These are phyloP conservation scores for Megaceryle torquata DNA, from an alignment of 2,113 vertebrate species.

Conservation along the genomic window DNA sequence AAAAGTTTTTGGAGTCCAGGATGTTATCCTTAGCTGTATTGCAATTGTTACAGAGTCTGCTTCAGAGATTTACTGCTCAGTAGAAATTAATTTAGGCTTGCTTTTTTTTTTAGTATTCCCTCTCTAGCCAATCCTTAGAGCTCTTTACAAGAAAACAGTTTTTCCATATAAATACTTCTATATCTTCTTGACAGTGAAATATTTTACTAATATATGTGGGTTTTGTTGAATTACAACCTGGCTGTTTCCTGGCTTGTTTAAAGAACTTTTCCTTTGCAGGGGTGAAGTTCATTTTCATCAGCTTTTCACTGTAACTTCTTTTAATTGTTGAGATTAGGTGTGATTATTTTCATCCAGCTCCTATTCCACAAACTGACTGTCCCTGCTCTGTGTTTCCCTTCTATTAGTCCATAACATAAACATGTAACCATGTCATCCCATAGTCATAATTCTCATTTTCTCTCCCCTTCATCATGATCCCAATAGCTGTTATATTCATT, in stretches of 20 bases:
- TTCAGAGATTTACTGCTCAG: background rate
- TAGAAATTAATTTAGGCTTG: background rate
- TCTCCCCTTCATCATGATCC: background rate
- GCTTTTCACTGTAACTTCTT: rapidly evolving
- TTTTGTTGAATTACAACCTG: background rate
- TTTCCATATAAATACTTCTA: background rate
- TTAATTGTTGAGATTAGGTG: background rate
- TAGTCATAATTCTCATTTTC: background rate
- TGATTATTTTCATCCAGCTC: background rate
- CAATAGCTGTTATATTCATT: background rate
- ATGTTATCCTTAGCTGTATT: background rate
- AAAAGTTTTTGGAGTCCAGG: background rate
- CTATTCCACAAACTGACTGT: background rate
- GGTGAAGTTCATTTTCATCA: background rate
- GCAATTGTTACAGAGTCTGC: background rate
- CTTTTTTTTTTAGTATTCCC: background rate
- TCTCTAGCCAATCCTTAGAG: background rate
- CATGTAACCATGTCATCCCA: background rate
- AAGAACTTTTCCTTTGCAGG: background rate
- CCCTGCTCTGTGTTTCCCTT: background rate
- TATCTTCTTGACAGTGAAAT: background rate
- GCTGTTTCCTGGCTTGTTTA: background rate
- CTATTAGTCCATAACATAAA: rapidly evolving
- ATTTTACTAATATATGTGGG: background rate
- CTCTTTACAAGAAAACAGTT: background rate